Evolutionary conservation across 2,797 vertebrate species (phyloP).

Genomic region (Notamacropus eugenii): DNA sequence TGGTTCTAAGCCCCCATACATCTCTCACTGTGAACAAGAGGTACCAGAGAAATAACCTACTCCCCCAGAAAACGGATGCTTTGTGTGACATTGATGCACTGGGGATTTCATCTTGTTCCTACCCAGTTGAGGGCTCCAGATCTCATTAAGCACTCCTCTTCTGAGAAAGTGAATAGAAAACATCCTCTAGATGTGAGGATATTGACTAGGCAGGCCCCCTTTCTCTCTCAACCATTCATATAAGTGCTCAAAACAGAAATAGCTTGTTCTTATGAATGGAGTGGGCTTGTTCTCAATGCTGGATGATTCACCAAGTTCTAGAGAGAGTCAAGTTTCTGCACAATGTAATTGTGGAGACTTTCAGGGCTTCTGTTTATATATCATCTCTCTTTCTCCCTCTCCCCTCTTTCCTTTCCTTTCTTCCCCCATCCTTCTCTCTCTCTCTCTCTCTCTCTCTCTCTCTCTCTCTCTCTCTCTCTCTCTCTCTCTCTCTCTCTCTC

Average conservation of each 20-base stretch:
- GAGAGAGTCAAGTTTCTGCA: conserved; percentile 46
- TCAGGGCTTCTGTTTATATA: not conserved
- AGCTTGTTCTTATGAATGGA: conserved; percentile 58
- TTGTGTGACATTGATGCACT: not conserved
- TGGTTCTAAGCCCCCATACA: not conserved
- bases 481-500: not conserved
- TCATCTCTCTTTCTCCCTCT: not conserved
- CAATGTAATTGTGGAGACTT: conserved; percentile 34
- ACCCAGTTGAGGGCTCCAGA: not conserved
- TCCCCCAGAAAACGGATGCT: not conserved
- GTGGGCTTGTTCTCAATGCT: conserved; percentile 61
- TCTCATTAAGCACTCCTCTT: not conserved
- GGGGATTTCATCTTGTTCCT: not conserved
- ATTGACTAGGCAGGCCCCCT: not conserved
- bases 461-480: not conserved
- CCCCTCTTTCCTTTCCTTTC: not conserved
- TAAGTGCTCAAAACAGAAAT: conserved; percentile 32
- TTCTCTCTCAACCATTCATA: not conserved
- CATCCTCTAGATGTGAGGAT: conserved; percentile 8
- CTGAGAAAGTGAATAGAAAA: conserved; percentile 5
- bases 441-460: not conserved
- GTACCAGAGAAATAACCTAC: not conserved
- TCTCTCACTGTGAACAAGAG: not conserved
- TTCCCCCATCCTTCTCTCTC: not conserved
- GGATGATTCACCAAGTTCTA: conserved; percentile 72